Conservation (phyloP, 30 jellyfish, hydroid and myxozoan genomes). For the Cassiopea xamachana region DNA sequence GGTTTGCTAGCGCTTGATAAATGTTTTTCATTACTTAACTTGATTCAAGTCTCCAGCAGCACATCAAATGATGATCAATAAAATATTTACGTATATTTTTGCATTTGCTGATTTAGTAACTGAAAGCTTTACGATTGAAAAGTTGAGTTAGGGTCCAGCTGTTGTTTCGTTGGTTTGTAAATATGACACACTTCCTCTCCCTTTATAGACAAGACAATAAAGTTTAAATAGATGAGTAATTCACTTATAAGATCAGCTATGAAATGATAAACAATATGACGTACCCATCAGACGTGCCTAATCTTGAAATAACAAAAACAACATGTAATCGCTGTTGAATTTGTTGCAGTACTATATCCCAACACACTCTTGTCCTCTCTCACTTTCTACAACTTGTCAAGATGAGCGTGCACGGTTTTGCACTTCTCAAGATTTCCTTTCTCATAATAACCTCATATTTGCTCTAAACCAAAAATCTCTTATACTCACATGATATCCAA, state of each 20-base stretch:
- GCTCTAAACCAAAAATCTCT: no score
- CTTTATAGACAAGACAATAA: not conserved
- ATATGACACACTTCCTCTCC: not conserved
- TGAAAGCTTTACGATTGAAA: not conserved
- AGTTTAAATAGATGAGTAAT: not conserved
- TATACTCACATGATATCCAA: no score
- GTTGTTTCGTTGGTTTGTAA: not conserved
- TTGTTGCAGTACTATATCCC: no score
- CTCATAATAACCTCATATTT: no score
- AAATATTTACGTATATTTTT: not conserved
- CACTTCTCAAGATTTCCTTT: no score
- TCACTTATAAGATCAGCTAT: not conserved
- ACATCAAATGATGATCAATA: not conserved
- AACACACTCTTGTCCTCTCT: no score
- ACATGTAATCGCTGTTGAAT: not conserved
- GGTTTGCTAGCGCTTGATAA: no score
- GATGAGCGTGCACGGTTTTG: no score
- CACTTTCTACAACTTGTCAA: no score
- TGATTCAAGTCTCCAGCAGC: not conserved
- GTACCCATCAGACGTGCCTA: not conserved
- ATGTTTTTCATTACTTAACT: no score
- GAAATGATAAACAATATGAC: no score
- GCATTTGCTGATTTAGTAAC: not conserved
- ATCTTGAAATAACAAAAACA: not conserved
- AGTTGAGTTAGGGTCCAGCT: not conserved